Evolutionary conservation across 2,797 vertebrate genomes (phyloP).

Genomic region (Danio tinwini): DNA sequence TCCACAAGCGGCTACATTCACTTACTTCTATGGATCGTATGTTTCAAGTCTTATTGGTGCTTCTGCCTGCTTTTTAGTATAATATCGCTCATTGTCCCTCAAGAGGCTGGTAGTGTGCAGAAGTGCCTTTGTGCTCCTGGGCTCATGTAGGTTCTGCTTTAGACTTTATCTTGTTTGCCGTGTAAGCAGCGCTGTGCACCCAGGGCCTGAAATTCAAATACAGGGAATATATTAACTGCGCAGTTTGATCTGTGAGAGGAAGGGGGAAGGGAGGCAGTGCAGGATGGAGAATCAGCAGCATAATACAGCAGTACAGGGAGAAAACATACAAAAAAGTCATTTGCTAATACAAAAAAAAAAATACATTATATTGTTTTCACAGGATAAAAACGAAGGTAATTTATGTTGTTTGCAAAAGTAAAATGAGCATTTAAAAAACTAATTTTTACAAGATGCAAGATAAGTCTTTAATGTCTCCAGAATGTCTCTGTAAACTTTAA

Average conservation of each 20-base stretch:
- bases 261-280: neutral
- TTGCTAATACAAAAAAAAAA: neutral
- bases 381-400: neutral
- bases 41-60: slow-evolving; percentile 18
- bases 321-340: neutral
- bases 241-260: slow-evolving; percentile 60
- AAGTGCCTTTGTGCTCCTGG: slow-evolving; percentile 63
- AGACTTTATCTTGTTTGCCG: slow-evolving; percentile 67
- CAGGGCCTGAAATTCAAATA: slow-evolving; percentile 61
- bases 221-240: slow-evolving; percentile 59
- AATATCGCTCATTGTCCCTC: slow-evolving; percentile 19
- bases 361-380: neutral
- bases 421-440: neutral
- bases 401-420: neutral
- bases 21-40: neutral
- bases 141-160: slow-evolving; percentile 66
- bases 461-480: neutral
- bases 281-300: neutral
- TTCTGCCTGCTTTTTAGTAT: slow-evolving; percentile 21
- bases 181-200: slow-evolving; percentile 65
- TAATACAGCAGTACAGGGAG: neutral
- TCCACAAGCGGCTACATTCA: neutral
- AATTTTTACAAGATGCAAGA: neutral
- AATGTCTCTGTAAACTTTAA: no score
- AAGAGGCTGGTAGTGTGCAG: slow-evolving; percentile 69